These are phyloP conservation scores for Acomys russatus DNA, from an alignment of 2,797 vertebrate species.

Conservation along the genomic window DNA sequence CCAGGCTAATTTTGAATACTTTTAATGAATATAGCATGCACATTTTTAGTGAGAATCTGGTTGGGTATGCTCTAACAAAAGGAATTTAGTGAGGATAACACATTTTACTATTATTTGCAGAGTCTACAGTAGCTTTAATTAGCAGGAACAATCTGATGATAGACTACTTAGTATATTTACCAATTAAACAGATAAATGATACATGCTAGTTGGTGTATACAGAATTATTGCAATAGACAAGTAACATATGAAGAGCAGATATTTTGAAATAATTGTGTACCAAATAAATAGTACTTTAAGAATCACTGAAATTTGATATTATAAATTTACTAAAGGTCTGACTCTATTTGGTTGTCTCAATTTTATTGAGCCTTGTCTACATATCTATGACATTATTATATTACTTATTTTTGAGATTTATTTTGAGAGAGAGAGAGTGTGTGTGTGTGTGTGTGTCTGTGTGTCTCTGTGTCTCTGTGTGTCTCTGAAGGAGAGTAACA, in stretches of 20 bases:
- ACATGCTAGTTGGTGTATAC: background rate
- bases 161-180: background rate
- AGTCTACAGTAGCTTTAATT: background rate
- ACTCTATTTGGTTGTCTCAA: background rate
- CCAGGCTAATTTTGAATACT: background rate
- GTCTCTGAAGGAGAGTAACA: background rate
- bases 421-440: background rate
- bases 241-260: background rate
- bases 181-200: background rate
- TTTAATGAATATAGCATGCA: background rate
- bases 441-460: too few relatives aligned
- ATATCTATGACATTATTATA: background rate
- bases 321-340: background rate
- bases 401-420: slow-evolving; percentile 13
- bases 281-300: background rate
- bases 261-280: slow-evolving; percentile 11
- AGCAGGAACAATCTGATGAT: background rate
- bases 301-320: slow-evolving; percentile 1
- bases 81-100: background rate
- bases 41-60: background rate
- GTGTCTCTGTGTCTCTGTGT: too few relatives aligned
- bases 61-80: background rate
- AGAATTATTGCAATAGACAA: background rate
- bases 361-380: slow-evolving; percentile 12
- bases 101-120: background rate